phyloP scores from a whole-genome alignment of 2,113 vertebrate species.

The Mobula birostris region DNA sequence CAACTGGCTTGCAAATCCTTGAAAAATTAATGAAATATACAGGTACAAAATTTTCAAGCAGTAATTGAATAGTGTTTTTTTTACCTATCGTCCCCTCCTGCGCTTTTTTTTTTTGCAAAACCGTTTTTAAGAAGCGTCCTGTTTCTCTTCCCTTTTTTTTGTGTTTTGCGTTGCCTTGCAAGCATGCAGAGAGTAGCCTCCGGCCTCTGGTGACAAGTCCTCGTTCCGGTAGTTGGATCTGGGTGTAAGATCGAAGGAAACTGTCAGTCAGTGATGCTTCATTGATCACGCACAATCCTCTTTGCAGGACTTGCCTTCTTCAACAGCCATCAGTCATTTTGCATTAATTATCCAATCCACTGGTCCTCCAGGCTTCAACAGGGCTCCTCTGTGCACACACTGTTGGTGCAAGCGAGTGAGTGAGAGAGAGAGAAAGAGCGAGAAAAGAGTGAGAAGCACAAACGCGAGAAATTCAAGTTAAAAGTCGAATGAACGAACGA shows the following conservation, averaged over 20 bases:
- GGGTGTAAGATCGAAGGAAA: constrained; percentile 56
- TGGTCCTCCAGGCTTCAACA: constrained; percentile 34
- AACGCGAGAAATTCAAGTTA: not conserved
- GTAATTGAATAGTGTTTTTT: not conserved
- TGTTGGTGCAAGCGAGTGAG: not conserved
- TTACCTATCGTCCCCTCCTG: not conserved
- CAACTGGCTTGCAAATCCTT: not conserved
- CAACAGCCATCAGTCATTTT: constrained; percentile 77
- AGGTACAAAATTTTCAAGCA: not conserved
- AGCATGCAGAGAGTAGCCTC: constrained; percentile 25
- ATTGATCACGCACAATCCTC: constrained; percentile 63
- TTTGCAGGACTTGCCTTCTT: constrained; percentile 68
- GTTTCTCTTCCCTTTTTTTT: not conserved
- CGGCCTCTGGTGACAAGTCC: constrained; percentile 51
- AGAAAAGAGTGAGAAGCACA: not conserved
- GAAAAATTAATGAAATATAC: not conserved
- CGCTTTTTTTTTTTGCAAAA: not conserved
- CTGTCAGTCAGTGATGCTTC: constrained; percentile 64
- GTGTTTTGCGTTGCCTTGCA: not conserved
- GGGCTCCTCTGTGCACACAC: constrained; percentile 7
- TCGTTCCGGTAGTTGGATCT: constrained; percentile 50
- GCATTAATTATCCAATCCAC: constrained; percentile 66
- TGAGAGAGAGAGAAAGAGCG: not conserved
- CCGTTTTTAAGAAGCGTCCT: not conserved
- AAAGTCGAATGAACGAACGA: not conserved